These are phyloP conservation scores for Trichosurus vulpecula DNA, from an alignment of 2,797 vertebrate genomes.

Conservation along the genomic window DNA sequence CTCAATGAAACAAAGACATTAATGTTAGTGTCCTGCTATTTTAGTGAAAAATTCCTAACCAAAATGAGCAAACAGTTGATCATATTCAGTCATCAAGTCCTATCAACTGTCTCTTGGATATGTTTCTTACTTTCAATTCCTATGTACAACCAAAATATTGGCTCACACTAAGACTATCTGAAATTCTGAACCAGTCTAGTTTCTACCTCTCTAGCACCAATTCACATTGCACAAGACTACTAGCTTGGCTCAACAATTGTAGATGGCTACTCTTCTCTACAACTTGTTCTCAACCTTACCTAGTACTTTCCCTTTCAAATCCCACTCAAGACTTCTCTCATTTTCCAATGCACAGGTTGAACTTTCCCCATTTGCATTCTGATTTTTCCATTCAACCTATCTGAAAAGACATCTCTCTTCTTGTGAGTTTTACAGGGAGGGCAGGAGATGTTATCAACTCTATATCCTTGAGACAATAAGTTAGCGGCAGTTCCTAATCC, in stretches of 20 bases:
- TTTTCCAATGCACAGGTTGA: not conserved
- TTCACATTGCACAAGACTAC: not conserved
- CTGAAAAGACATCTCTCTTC: not conserved
- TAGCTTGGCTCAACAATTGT: not conserved
- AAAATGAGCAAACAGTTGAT: not conserved
- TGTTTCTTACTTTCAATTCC: not conserved
- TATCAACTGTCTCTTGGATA: not conserved
- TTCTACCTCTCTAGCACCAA: not conserved
- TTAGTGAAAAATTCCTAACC: not conserved
- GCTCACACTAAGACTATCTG: not conserved
- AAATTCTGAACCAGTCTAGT: not conserved
- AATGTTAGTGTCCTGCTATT: not conserved
- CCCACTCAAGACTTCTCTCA: not conserved
- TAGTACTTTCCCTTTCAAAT: not conserved
- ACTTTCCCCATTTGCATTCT: not conserved
- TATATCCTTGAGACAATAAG: not conserved
- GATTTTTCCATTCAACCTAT: not conserved
- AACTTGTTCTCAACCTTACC: not conserved
- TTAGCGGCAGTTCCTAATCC: not conserved
- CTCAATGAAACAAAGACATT: not conserved
- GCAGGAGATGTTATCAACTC: not conserved
- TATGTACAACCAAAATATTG: not conserved
- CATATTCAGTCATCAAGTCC: not conserved
- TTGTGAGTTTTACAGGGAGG: not conserved
- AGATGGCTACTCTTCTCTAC: not conserved